Evolutionary conservation across 2,888 invertebrate species (phyloP).

Genomic region (Himalopsyche kuldschensis): DNA sequence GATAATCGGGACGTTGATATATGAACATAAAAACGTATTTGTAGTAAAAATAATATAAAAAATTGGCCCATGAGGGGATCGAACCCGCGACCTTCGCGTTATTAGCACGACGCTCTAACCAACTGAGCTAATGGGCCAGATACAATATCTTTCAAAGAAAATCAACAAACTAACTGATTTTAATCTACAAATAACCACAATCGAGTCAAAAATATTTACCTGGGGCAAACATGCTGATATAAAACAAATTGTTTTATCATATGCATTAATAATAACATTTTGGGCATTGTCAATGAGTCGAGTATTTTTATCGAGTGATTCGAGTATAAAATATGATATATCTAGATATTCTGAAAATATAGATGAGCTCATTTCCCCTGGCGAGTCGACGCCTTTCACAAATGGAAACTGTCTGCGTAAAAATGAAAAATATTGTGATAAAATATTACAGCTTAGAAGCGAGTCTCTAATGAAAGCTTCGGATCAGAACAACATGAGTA

Average conservation of each 20-base stretch:
- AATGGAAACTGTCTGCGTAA: conserved; percentile 48
- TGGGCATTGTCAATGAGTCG: not conserved
- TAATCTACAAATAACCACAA: too few species aligned
- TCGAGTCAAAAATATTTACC: too few species aligned
- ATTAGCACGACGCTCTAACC: conserved; percentile 78
- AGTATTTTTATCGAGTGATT: not conserved
- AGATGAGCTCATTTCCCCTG: conserved; percentile 57
- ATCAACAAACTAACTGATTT: too few species aligned
- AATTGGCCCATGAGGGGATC: conserved; percentile 70
- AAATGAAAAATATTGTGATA: conserved; percentile 64
- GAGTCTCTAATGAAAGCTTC: conserved; percentile 45
- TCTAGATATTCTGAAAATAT: conserved; percentile 16
- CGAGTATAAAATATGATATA: not conserved
- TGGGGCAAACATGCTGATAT: too few species aligned
- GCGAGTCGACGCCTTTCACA: conserved; percentile 51
- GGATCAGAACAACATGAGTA: conserved; percentile 31
- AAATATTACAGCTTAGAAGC: conserved; percentile 62
- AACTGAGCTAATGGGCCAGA: conserved; percentile 67
- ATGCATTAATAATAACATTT: too few species aligned
- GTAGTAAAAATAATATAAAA: conserved; percentile 40
- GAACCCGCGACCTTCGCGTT: conserved; percentile 77
- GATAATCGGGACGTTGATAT: too few species aligned
- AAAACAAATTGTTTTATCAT: too few species aligned
- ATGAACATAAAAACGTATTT: too few species aligned
- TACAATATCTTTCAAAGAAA: conserved; percentile 27